A percentile compares a stretch with the other conserved stretches of the same genome.
Conservation (phyloP, 2,888 invertebrate genomes). For the Ichneumoninae sp. region DNA sequence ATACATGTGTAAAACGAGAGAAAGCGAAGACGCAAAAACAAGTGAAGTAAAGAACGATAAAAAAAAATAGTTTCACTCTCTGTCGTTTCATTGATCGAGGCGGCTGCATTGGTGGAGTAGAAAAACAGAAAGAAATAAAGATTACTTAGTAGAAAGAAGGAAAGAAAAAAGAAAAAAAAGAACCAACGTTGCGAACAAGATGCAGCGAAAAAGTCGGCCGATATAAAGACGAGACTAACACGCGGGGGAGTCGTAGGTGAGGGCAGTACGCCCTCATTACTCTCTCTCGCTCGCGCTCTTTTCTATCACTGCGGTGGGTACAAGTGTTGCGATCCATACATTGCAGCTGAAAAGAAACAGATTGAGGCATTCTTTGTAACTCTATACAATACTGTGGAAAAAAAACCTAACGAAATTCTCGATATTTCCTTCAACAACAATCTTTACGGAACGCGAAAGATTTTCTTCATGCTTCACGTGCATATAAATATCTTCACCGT, state of each 20-base stretch:
- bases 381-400: neutral
- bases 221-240: constrained; percentile 77
- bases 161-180: constrained; percentile 36
- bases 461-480: constrained; percentile 24
- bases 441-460: neutral
- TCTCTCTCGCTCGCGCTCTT: constrained; percentile 43
- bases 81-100: constrained; percentile 38
- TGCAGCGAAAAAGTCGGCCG: constrained; percentile 44
- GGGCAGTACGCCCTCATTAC: constrained; percentile 50
- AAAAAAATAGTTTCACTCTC: constrained; percentile 30
- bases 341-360: constrained; percentile 82
- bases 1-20: constrained; percentile 52
- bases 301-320: constrained; percentile 80
- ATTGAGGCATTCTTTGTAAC: constrained; percentile 67
- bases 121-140: constrained; percentile 41
- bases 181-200: constrained; percentile 41
- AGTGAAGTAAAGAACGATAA: constrained; percentile 21
- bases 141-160: constrained; percentile 45
- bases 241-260: constrained; percentile 65
- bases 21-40: constrained; percentile 67
- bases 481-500: neutral
- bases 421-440: constrained; percentile 3
- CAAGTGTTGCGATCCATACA: constrained; percentile 81
- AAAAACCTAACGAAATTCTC: neutral
- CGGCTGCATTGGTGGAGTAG: constrained; percentile 38